Conservation (phyloP, 2,113 vertebrate genomes). For the Mesoclemmys tuberculata region DNA sequence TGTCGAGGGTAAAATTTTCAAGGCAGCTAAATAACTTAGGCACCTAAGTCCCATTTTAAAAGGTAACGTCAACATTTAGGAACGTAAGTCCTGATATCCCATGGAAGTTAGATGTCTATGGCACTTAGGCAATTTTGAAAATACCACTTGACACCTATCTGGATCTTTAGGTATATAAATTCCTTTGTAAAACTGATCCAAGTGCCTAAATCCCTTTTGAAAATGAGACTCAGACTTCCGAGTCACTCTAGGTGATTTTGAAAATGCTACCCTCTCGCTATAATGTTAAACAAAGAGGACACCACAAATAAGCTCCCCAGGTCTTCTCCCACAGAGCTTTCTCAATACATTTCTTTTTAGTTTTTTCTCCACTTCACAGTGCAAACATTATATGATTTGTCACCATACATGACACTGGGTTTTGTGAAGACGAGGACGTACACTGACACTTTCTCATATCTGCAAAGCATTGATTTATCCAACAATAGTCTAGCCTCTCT, state of each 20-base stretch:
- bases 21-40: background rate
- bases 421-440: background rate
- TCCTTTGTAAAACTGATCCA: background rate
- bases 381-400: background rate
- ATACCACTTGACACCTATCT: background rate
- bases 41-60: background rate
- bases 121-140: background rate
- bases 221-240: background rate
- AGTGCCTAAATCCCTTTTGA: background rate
- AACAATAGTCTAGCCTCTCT: background rate
- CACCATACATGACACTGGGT: background rate
- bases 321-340: background rate
- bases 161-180: background rate
- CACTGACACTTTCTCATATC: background rate
- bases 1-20: background rate
- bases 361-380: background rate
- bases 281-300: conserved; percentile 12
- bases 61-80: background rate
- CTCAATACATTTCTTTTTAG: background rate
- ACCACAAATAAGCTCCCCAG: background rate
- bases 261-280: background rate
- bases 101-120: background rate
- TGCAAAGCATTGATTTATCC: background rate
- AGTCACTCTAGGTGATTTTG: background rate
- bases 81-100: background rate